These are phyloP conservation scores for Maniola jurtina DNA, from an alignment of 1,140 invertebrate species.

Conservation along the genomic window DNA sequence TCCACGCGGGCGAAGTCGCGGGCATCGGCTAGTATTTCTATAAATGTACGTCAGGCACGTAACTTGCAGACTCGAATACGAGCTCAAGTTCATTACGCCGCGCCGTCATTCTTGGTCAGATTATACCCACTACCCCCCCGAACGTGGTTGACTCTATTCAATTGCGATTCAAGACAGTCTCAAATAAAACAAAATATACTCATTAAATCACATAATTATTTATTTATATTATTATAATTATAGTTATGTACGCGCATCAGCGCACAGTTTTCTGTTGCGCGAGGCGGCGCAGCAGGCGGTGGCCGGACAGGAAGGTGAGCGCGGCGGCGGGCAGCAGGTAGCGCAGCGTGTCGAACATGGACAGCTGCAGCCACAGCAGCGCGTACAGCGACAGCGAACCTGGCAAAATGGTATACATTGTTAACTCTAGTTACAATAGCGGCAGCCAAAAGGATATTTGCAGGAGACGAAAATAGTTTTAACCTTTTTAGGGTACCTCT, in stretches of 20 bases:
- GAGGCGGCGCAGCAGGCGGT: constrained; percentile 86
- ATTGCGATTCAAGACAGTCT: no score
- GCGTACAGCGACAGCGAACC: constrained; percentile 93
- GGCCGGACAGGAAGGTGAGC: constrained; percentile 95
- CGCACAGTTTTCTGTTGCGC: constrained; percentile 45
- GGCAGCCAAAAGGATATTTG: background rate
- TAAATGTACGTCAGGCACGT: no score
- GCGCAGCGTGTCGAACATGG: constrained; percentile 98
- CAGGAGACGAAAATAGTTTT: no score
- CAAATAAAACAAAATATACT: background rate
- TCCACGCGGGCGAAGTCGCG: no score
- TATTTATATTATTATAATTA: constrained; percentile 1
- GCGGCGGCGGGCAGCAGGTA: constrained; percentile 91
- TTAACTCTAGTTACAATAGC: no score
- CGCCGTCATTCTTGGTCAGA: no score
- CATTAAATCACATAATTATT: background rate
- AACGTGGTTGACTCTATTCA: no score
- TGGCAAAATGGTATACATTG: constrained; percentile 44
- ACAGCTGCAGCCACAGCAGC: constrained; percentile 93
- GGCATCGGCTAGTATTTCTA: no score
- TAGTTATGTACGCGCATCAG: background rate
- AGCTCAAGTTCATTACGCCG: no score
- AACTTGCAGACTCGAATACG: no score
- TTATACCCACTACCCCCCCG: no score
- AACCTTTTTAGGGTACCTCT: no score